phyloP scores from a whole-genome alignment of 2,888 invertebrate species.

The Suillia variegata region DNA sequence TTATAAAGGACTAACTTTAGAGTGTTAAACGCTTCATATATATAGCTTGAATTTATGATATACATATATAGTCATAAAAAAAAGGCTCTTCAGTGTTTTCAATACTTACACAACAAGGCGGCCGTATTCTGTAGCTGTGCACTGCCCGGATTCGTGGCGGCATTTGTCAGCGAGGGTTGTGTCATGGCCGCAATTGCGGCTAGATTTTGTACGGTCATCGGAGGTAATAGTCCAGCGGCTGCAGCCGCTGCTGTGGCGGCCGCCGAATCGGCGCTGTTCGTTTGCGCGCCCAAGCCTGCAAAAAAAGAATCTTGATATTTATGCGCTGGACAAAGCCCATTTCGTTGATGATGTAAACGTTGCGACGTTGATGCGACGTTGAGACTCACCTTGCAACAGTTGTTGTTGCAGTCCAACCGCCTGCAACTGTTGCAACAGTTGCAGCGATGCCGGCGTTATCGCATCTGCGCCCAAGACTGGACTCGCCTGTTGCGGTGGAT shows the following conservation, averaged over 20 bases:
- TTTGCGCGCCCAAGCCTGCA: conserved; percentile 57
- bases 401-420: conserved; percentile 71
- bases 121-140: conserved; percentile 60
- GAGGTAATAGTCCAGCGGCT: conserved; percentile 67
- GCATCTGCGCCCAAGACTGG: conserved; percentile 62
- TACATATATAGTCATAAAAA: no score
- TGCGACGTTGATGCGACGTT: no score
- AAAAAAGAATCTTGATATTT: no score
- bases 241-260: conserved; percentile 55
- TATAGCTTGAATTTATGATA: no score
- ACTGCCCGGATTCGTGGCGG: conserved; percentile 54
- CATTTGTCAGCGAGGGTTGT: conserved; percentile 61
- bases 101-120: conserved; percentile 59
- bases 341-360: neutral
- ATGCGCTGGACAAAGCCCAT: conserved; percentile 29
- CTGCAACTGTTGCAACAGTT: conserved; percentile 70
- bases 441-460: conserved; percentile 69
- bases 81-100: no score
- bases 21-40: no score
- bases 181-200: conserved; percentile 77
- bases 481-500: conserved; percentile 60
- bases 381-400: conserved; percentile 66
- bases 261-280: conserved; percentile 48
- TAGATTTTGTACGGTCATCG: conserved; percentile 89
- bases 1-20: no score